Base-by-base conservation (phyloP, 2,113 vertebrate genomes). In the Trematocara zebra region DNA sequence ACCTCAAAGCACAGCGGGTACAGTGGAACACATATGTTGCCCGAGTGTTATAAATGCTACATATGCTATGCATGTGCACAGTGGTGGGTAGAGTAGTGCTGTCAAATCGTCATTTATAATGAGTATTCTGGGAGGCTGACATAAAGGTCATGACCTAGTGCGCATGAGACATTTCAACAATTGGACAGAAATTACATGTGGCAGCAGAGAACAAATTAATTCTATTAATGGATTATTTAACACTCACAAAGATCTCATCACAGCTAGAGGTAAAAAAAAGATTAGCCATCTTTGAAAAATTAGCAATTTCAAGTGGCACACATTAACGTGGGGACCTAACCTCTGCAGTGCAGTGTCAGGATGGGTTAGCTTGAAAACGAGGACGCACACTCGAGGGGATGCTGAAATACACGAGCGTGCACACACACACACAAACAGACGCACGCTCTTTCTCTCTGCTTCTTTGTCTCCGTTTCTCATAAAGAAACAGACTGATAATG, bases 191-290 rank as follows among this genome's bases (percentile, higher is more conserved):
- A 95, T 95, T 72, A 89, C 86, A 94, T 90, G 87, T 93, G 95
- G 93, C 95, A 94, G 93, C 86, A 76, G 85, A 90, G 91, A 91
- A 91, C 90, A 94, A 89, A 95, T 94, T 93, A 83, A 91, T 93
- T 95, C 85, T 92, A 93, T 89, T 94, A 95, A 94, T 93, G 90
- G 92, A 95, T 94, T 95, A 94, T 94, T 93, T 88, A 94, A 93
- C 91, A 93, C 83, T 92, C 44, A 78, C 85, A 88, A 86, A 90
- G 89, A 93, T 93, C 88, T 92, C 85, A 82, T 94, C 88, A 88
- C 92, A 95, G 92, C 93, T 89, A 80, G 85, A 91, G 93, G 95
- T 92, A 87, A 84, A 84, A 91, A 93, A 93, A 94, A 88, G 86
- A 95, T 92, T 89, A 93, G 90, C 87, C 88, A 78, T 94, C 91